Conservation (phyloP, 92 coral and sea anemone species). For the Nematostella vectensis region DNA sequence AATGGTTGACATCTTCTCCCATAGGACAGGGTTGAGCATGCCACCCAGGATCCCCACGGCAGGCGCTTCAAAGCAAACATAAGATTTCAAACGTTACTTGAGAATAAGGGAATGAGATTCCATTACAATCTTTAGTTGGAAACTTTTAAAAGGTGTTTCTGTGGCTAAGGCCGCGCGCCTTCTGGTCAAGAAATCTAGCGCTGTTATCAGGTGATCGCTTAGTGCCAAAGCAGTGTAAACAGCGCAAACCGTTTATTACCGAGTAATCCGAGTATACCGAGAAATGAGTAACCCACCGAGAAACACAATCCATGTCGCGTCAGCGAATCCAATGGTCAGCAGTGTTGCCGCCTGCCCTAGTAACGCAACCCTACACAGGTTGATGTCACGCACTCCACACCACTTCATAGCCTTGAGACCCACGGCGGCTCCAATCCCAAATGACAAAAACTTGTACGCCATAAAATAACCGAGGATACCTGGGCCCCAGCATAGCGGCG, state of each 20-base stretch:
- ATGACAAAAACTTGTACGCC: constrained; percentile 62
- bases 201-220: too few relatives aligned
- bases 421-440: constrained; percentile 63
- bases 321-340: constrained; percentile 38
- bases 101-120: too few relatives aligned
- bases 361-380: constrained; percentile 29
- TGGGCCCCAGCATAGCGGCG: constrained; percentile 65
- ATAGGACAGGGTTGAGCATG: constrained; percentile 31
- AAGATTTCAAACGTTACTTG: background rate
- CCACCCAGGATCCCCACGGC: constrained; percentile 45
- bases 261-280: too few relatives aligned
- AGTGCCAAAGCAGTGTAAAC: too few relatives aligned
- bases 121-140: too few relatives aligned
- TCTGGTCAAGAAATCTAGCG: too few relatives aligned
- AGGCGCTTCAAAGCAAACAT: constrained; percentile 38
- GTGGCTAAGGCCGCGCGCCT: too few relatives aligned
- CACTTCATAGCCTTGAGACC: constrained; percentile 44
- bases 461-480: constrained; percentile 58
- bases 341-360: constrained; percentile 47
- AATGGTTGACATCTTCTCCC: constrained; percentile 41
- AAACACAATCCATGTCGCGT: constrained; percentile 61
- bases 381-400: constrained; percentile 39
- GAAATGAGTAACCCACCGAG: constrained; percentile 54
- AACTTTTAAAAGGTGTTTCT: too few relatives aligned
- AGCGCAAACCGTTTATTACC: too few relatives aligned